Evolutionary conservation across 2,113 vertebrate species (phyloP).

Genomic region (Cervus canadensis): DNA sequence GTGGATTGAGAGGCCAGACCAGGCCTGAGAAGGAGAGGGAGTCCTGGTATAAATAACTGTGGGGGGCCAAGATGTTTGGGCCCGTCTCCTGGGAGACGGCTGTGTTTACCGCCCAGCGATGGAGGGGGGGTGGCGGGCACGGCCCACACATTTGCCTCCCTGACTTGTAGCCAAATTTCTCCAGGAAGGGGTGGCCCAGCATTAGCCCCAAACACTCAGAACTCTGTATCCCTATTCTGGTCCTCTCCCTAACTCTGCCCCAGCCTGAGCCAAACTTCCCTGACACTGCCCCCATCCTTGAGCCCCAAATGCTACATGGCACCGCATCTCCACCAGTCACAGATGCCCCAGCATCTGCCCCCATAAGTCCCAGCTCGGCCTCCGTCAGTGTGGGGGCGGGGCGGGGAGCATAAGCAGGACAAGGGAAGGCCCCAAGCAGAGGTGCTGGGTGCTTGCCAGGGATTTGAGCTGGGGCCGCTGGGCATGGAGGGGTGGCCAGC

Average conservation of each 20-base stretch:
- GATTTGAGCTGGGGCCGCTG: constrained; percentile 34
- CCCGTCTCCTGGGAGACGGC: constrained; percentile 62
- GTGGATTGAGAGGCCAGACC: neutral
- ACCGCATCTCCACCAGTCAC: neutral
- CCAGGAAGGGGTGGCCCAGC: constrained; percentile 64
- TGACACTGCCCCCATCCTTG: neutral
- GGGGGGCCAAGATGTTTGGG: constrained; percentile 68
- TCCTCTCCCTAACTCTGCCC: neutral
- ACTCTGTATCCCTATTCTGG: neutral
- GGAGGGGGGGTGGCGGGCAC: neutral
- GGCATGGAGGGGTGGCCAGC: neutral
- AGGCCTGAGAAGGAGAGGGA: constrained; percentile 62
- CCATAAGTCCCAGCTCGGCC: neutral
- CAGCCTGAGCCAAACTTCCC: neutral
- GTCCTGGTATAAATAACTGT: constrained; percentile 75
- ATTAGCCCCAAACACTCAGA: constrained; percentile 54
- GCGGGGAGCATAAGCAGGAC: neutral
- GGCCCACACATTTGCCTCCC: constrained; percentile 74
- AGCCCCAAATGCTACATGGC: neutral
- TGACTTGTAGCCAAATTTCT: constrained; percentile 75
- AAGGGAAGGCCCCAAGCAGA: constrained; percentile 44
- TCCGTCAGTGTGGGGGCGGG: neutral
- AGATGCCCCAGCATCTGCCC: neutral
- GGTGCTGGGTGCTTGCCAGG: constrained; percentile 38
- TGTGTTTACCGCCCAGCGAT: constrained; percentile 58